Base-by-base conservation (phyloP, 1,140 invertebrate species). In the Nautilus pompilius region DNA sequence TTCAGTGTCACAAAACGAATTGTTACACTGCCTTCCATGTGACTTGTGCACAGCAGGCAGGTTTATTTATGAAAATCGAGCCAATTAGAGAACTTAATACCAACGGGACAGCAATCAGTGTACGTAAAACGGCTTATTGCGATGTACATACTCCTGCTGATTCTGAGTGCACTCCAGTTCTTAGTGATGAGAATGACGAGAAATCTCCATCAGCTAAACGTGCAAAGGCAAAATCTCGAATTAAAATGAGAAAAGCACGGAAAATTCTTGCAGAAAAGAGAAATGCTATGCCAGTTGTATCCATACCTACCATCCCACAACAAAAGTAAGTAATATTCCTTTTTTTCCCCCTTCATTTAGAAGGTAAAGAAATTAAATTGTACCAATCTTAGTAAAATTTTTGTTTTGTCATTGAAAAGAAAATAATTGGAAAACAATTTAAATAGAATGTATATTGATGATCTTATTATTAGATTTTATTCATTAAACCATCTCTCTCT, bases 21-120 rank as follows among this genome's bases (percentile, higher is more conserved):
- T 99, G 96, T 80, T 98, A 97, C 76, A 91, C 92, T 62, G 96
- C 96, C 5, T 99, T 99, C 84, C 97, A 99, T 82, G 96, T 99
- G 0, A 99, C 96, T 0, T 99, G 97, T 84, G 96, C 96, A 0
- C 96, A 98, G 80, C 93, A 96, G 80, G 95, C 95, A 54, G 95
- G 96, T 59, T 84, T 94, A 0, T 91, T 81, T 85, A 98, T 99
- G 96, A 92, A 95, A 80, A 97, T 99, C 89, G 92, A 98, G 76
- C 94, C 79, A 45, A 71, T 81, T 13, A 66, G 73, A 59, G 76
- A 79, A 41, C 65, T 74, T 10, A 72, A 69, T 53, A 70, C 69
- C 29, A 73, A 69, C 58, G 79, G 76, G 8, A 68, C 70, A 28
- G 75, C 78, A 10, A 80, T 87, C 29, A 88, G 91, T 66, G 94